phyloP scores from a whole-genome alignment of 2,888 invertebrate genomes.

The Patella caerulea region DNA sequence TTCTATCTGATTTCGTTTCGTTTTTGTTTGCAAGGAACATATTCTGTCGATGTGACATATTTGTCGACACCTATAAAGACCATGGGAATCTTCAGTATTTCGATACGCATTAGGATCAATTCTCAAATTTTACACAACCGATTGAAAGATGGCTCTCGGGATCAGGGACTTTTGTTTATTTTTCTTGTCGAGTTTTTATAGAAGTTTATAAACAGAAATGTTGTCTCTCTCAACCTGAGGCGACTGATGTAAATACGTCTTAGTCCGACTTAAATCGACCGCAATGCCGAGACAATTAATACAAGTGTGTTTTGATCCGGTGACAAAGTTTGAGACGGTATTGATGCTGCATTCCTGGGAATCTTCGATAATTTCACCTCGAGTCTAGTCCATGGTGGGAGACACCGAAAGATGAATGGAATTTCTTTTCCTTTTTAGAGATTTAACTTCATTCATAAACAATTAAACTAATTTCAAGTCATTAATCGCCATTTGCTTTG shows the following conservation, averaged over 20 bases:
- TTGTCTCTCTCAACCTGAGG: too few relatives aligned
- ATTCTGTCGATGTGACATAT: not conserved
- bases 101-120: not conserved
- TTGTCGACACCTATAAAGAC: not conserved
- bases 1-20: not conserved
- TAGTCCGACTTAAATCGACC: not conserved
- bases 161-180: too few relatives aligned
- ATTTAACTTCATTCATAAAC: too few relatives aligned
- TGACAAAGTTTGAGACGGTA: not conserved
- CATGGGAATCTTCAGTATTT: constrained; percentile 12
- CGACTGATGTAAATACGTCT: too few relatives aligned
- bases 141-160: not conserved
- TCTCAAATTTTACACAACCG: not conserved
- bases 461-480: too few relatives aligned
- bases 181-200: too few relatives aligned
- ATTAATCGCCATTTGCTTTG: too few relatives aligned
- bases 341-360: not conserved
- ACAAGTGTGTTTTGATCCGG: not conserved
- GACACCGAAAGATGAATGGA: constrained; percentile 1
- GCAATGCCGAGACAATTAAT: not conserved
- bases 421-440: not conserved
- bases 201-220: too few relatives aligned
- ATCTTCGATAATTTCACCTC: not conserved
- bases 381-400: not conserved
- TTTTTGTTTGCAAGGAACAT: constrained; percentile 3